Percentiles rank a stretch among this genome's conserved stretches.
Conservation (phyloP, 2,113 vertebrate species). For the Phaethornis superciliosus region DNA sequence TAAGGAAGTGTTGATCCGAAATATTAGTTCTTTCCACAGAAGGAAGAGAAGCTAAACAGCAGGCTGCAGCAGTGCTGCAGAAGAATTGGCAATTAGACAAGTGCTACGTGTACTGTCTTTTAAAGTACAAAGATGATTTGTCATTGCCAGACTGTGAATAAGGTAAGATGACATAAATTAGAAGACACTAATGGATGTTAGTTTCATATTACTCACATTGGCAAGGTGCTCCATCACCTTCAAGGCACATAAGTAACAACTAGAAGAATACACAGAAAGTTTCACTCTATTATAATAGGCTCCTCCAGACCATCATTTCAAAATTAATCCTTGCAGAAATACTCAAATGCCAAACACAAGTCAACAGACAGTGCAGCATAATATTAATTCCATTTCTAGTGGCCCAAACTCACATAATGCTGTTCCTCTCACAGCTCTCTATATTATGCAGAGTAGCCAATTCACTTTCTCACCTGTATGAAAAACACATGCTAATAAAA, state of each 20-base stretch:
- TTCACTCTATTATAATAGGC: neutral
- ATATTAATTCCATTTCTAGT: neutral
- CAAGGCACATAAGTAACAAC: neutral
- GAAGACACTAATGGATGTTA: slow-evolving; percentile 53
- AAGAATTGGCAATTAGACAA: slow-evolving; percentile 72
- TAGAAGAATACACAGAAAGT: neutral
- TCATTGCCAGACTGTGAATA: slow-evolving; percentile 67
- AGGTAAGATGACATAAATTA: slow-evolving; percentile 70
- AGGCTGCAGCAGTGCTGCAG: slow-evolving; percentile 6
- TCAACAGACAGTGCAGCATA: neutral
- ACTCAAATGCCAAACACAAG: neutral
- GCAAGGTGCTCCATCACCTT: slow-evolving; percentile 42
- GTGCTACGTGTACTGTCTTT: slow-evolving; percentile 48
- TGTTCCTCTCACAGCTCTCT: neutral
- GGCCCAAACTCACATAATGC: neutral
- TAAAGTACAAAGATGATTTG: slow-evolving; percentile 71
- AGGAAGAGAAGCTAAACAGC: slow-evolving; percentile 55
- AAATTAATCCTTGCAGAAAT: neutral
- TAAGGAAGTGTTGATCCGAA: slow-evolving; percentile 55
- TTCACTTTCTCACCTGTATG: neutral
- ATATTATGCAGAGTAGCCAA: neutral
- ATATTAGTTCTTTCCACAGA: slow-evolving; percentile 49
- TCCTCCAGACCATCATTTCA: neutral
- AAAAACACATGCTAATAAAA: neutral
- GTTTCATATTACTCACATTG: slow-evolving; percentile 62